These are phyloP conservation scores for Mystacornis crossleyi DNA, from an alignment of 2,113 vertebrate species.

Conservation along the genomic window DNA sequence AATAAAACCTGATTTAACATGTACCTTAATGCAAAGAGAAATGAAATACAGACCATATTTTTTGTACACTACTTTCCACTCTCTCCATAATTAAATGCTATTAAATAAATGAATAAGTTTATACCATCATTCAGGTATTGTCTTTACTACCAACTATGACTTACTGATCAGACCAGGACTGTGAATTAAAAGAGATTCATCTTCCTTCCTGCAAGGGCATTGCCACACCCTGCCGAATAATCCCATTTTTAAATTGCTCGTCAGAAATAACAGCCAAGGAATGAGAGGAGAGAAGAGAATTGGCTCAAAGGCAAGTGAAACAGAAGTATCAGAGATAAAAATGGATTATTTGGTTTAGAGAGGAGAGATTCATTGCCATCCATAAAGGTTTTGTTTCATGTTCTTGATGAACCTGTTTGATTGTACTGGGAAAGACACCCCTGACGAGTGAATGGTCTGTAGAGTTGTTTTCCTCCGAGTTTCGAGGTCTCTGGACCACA, in stretches of 20 bases:
- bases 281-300: not conserved
- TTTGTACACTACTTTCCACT: not conserved
- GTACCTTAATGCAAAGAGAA: constrained; percentile 24
- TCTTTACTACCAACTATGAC: not conserved
- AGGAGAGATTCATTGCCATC: not conserved
- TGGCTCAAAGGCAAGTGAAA: not conserved
- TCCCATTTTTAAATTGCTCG: not conserved
- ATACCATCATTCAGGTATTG: constrained; percentile 24
- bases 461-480: not conserved
- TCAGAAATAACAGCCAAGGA: not conserved
- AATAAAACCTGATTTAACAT: constrained; percentile 50
- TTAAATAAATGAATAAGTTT: constrained; percentile 30
- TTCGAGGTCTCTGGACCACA: not conserved
- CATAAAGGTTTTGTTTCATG: not conserved
- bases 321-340: not conserved
- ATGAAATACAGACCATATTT: constrained; percentile 33
- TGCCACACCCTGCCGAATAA: not conserved
- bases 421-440: not conserved
- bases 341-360: not conserved
- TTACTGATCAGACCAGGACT: not conserved
- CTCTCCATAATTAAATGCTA: constrained; percentile 13
- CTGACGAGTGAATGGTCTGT: not conserved
- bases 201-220: not conserved
- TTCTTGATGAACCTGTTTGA: not conserved
- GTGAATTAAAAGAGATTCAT: not conserved